Percentiles rank a stretch among this genome's conserved stretches.
Conservation (phyloP, 2,888 invertebrate species). For the Philereme vetulata region DNA sequence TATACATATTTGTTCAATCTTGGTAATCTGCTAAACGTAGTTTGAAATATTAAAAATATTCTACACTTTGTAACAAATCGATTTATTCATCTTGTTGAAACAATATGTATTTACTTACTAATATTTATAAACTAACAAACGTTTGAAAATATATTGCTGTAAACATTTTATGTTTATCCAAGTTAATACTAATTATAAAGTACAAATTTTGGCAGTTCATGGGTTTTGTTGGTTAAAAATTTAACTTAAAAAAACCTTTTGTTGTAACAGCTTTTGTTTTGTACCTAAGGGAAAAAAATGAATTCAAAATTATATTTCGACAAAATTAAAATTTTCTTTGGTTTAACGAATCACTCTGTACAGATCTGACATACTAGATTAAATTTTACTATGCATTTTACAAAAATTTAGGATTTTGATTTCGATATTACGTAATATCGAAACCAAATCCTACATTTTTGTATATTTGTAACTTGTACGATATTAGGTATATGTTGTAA, state of each 20-base stretch:
- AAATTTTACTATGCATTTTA: background rate
- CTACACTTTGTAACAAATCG: too few relatives aligned
- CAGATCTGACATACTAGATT: slow-evolving; percentile 13
- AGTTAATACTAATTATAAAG: too few relatives aligned
- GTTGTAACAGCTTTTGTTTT: too few relatives aligned
- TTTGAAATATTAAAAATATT: slow-evolving; percentile 12
- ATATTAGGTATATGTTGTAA: background rate
- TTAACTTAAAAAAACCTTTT: too few relatives aligned
- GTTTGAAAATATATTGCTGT: slow-evolving; percentile 26
- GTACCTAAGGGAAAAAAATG: too few relatives aligned
- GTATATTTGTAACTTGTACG: too few relatives aligned
- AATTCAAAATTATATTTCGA: too few relatives aligned
- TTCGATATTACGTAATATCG: too few relatives aligned
- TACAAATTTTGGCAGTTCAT: too few relatives aligned
- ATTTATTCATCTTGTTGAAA: slow-evolving; percentile 7
- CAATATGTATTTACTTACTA: background rate
- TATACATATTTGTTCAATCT: slow-evolving; percentile 31
- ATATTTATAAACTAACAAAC: slow-evolving; percentile 33
- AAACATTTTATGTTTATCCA: background rate
- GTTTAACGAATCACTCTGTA: background rate
- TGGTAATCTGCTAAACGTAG: slow-evolving; percentile 28
- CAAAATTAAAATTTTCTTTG: too few relatives aligned
- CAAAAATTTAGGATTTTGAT: background rate
- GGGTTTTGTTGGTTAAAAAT: too few relatives aligned
- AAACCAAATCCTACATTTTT: too few relatives aligned